Conservation (phyloP, 2,113 vertebrate species). For the Cacatua alba region DNA sequence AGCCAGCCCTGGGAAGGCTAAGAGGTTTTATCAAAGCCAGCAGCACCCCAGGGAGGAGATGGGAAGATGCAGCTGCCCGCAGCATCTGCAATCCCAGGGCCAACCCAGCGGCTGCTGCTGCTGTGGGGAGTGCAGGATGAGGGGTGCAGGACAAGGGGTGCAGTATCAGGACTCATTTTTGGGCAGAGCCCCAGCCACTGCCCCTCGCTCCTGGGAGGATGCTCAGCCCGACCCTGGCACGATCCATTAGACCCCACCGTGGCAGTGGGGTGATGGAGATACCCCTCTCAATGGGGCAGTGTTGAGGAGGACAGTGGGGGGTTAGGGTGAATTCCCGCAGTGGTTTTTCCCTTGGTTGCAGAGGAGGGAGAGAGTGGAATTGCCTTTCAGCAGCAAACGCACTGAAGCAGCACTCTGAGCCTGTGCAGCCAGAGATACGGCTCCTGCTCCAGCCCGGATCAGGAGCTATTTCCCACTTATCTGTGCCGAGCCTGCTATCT, state of each 20-base stretch:
- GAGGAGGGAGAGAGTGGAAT: background rate
- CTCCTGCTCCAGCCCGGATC: background rate
- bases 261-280: background rate
- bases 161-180: background rate
- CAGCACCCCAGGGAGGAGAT: constrained; percentile 8
- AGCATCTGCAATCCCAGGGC: background rate
- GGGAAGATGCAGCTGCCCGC: background rate
- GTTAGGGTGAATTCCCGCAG: background rate
- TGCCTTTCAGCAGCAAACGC: background rate
- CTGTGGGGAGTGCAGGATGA: background rate
- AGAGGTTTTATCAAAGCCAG: constrained; percentile 34
- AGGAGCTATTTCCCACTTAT: background rate
- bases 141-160: background rate
- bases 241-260: rapidly evolving
- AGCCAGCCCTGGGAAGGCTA: background rate
- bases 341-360: background rate
- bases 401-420: background rate
- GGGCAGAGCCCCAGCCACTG: background rate
- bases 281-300: background rate
- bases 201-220: rapidly evolving
- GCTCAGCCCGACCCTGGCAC: rapidly evolving
- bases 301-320: background rate
- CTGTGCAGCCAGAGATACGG: background rate
- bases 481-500: background rate
- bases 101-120: background rate